These are phyloP conservation scores for Luscinia luscinia DNA, from an alignment of 2,797 vertebrate genomes.

Conservation along the genomic window DNA sequence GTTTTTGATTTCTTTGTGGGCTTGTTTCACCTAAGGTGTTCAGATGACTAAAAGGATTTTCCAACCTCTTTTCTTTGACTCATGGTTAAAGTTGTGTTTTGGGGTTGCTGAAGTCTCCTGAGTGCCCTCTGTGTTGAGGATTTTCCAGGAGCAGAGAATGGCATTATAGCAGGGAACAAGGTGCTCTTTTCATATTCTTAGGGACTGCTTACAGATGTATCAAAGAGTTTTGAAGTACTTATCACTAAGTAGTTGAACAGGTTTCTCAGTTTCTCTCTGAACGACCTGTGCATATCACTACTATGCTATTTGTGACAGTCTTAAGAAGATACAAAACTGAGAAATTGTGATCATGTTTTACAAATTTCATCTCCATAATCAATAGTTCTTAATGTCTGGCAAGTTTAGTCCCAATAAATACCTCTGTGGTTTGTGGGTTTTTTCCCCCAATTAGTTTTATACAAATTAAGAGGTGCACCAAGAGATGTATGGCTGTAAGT, in stretches of 20 bases:
- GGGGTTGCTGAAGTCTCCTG: not conserved
- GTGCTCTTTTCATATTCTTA: not conserved
- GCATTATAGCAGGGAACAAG: not conserved
- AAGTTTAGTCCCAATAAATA: not conserved
- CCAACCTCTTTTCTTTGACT: not conserved
- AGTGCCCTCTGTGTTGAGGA: not conserved
- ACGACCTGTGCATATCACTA: not conserved
- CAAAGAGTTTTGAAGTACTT: not conserved
- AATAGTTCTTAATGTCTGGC: not conserved
- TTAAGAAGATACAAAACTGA: fast-evolving
- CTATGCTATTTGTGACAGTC: not conserved
- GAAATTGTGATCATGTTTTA: not conserved
- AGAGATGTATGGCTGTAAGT: fast-evolving
- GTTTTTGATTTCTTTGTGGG: not conserved
- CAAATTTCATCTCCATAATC: not conserved
- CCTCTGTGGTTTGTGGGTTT: not conserved
- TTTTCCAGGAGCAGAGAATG: not conserved
- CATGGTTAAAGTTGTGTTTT: not conserved
- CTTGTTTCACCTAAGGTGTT: slow-evolving; percentile 1
- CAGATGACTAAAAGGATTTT: slow-evolving; percentile 1
- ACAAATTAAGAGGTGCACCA: not conserved
- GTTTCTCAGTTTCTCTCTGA: not conserved
- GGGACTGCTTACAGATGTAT: not conserved
- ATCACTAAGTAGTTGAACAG: not conserved
- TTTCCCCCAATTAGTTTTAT: not conserved